phyloP scores from a whole-genome alignment of 1,140 invertebrate genomes.

The Achroia grisella region DNA sequence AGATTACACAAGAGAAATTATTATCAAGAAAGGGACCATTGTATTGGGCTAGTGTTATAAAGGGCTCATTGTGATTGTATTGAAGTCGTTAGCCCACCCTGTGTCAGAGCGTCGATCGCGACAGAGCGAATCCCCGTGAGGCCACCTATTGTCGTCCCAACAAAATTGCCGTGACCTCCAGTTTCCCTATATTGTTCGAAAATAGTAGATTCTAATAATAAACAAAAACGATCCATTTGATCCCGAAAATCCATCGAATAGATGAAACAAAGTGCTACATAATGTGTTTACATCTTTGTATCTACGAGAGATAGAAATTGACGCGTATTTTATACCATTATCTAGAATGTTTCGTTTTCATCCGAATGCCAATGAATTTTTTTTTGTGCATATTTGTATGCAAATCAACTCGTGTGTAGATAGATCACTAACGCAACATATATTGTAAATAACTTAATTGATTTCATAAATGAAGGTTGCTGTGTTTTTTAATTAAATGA shows the following conservation, averaged over 20 bases:
- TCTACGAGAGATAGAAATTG: neutral
- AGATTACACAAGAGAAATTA: conserved; percentile 7
- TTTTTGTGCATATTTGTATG: too few relatives aligned
- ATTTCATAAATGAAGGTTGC: too few relatives aligned
- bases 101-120: neutral
- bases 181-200: conserved; percentile 16
- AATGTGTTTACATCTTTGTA: neutral
- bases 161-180: conserved; percentile 17
- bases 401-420: too few relatives aligned
- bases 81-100: conserved; percentile 5
- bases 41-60: conserved; percentile 13
- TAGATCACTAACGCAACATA: too few relatives aligned
- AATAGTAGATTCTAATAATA: conserved; percentile 21
- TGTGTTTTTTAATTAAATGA: too few relatives aligned
- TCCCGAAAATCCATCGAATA: neutral
- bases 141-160: conserved; percentile 13
- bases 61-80: conserved; percentile 18
- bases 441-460: too few relatives aligned
- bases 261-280: conserved; percentile 1
- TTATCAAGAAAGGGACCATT: conserved; percentile 4
- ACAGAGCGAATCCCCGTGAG: conserved; percentile 13
- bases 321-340: too few relatives aligned
- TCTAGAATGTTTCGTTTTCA: too few relatives aligned
- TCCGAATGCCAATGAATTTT: too few relatives aligned
- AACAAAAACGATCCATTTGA: neutral